phyloP scores from a whole-genome alignment of 1,140 invertebrate genomes.

The Chironomus striatipennis region DNA sequence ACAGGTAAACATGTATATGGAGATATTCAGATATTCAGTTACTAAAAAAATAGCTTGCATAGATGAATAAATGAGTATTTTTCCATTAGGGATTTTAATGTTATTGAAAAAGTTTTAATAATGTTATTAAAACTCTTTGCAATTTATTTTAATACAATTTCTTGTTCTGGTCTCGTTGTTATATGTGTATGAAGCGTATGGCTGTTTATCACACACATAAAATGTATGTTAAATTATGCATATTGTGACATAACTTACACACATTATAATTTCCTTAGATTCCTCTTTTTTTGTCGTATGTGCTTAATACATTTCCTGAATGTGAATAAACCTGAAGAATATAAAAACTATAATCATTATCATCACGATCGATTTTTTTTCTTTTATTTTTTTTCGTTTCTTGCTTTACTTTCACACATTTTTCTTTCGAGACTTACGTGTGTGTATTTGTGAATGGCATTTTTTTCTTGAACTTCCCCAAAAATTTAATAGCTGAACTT shows the following conservation, averaged over 20 bases:
- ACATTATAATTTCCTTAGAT: not conserved
- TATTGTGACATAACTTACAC: not conserved
- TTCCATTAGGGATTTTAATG: constrained; percentile 13
- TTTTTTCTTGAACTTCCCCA: not conserved
- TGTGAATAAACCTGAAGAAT: not conserved
- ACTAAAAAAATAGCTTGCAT: not conserved
- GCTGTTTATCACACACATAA: too few relatives aligned
- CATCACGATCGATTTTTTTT: not conserved
- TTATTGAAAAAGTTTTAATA: constrained; percentile 15
- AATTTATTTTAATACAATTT: constrained; percentile 10
- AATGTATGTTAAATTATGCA: too few relatives aligned
- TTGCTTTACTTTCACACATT: not conserved
- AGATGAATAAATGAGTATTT: not conserved
- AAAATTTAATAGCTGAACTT: too few relatives aligned
- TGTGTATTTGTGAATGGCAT: not conserved
- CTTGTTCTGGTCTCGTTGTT: not conserved
- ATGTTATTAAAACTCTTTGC: not conserved
- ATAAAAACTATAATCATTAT: not conserved
- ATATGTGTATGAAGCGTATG: not conserved
- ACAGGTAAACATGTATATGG: constrained; percentile 2
- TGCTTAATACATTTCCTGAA: not conserved
- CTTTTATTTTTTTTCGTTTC: not conserved
- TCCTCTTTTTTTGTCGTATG: not conserved
- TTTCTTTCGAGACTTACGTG: not conserved
- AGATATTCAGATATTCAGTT: not conserved